phyloP scores from a whole-genome alignment of 2,888 invertebrate genomes.

The Thyatira batis region DNA sequence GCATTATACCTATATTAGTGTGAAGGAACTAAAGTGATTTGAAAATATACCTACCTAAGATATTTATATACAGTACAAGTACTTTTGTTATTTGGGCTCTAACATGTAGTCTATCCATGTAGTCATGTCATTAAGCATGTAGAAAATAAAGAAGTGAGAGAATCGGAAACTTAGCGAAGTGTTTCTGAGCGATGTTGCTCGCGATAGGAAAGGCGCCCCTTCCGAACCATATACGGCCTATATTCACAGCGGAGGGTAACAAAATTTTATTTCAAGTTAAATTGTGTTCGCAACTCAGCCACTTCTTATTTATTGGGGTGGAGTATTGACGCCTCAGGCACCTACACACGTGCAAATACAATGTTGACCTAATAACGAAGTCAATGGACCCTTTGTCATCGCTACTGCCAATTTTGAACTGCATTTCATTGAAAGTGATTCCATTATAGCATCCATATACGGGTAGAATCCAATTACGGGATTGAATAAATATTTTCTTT shows the following conservation, averaged over 20 bases:
- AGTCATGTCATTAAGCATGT: constrained; percentile 64
- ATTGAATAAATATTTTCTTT: background rate
- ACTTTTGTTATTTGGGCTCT: too few species aligned
- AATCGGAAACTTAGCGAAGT: constrained; percentile 65
- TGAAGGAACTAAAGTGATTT: too few species aligned
- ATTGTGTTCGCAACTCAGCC: constrained; percentile 74
- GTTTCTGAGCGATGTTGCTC: constrained; percentile 55
- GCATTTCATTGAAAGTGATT: constrained; percentile 46
- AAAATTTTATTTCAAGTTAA: constrained; percentile 80
- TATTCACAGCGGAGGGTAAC: constrained; percentile 66
- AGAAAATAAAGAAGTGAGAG: constrained; percentile 63
- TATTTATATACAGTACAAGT: too few species aligned
- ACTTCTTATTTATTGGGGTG: constrained; percentile 70
- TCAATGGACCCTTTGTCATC: constrained; percentile 60
- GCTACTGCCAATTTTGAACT: constrained; percentile 58
- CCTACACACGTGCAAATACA: constrained; percentile 45
- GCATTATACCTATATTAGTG: too few species aligned
- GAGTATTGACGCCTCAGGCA: constrained; percentile 56
- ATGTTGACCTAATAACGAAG: constrained; percentile 54
- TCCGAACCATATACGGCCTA: constrained; percentile 69
- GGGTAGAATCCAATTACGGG: background rate
- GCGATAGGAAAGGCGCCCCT: constrained; percentile 64
- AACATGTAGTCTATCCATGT: constrained; percentile 23
- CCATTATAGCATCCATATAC: constrained; percentile 10
- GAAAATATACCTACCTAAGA: too few species aligned